Evolutionary conservation across 2,113 vertebrate species (phyloP).

Genomic region (Apteryx owenii): DNA sequence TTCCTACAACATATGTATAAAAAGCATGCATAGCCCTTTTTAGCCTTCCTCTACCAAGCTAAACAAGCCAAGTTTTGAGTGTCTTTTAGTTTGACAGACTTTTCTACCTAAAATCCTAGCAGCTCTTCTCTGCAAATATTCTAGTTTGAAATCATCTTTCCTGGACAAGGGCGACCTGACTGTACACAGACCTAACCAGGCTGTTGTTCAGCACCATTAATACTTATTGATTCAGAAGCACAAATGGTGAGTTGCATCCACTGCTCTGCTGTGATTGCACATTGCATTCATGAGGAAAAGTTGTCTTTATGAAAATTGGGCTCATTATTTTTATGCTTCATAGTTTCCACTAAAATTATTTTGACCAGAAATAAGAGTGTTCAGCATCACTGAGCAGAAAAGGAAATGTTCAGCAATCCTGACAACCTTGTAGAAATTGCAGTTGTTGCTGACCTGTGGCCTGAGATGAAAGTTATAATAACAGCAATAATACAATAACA

Average conservation of each 20-base stretch:
- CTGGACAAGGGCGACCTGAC: background rate
- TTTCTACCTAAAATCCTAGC: background rate
- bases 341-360: slow-evolving; percentile 1
- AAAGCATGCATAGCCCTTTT: background rate
- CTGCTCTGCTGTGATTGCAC: background rate
- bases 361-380: background rate
- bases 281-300: background rate
- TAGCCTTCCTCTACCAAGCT: background rate
- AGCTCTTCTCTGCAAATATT: background rate
- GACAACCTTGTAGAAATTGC: background rate
- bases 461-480: background rate
- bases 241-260: background rate
- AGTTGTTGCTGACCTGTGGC: background rate
- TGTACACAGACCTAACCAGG: background rate
- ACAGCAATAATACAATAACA: background rate
- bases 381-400: slow-evolving; percentile 14
- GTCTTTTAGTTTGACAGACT: background rate
- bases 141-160: background rate
- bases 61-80: background rate
- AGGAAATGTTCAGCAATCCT: background rate
- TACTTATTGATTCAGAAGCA: background rate
- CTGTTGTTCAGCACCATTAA: background rate
- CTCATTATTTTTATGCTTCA: slow-evolving; percentile 13
- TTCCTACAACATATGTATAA: background rate
- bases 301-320: background rate